A percentile compares a stretch with the other conserved stretches of the same genome.
These are phyloP conservation scores for Enteromius afrohamiltoni DNA, from an alignment of 2,797 vertebrate species.

Conservation along the genomic window DNA sequence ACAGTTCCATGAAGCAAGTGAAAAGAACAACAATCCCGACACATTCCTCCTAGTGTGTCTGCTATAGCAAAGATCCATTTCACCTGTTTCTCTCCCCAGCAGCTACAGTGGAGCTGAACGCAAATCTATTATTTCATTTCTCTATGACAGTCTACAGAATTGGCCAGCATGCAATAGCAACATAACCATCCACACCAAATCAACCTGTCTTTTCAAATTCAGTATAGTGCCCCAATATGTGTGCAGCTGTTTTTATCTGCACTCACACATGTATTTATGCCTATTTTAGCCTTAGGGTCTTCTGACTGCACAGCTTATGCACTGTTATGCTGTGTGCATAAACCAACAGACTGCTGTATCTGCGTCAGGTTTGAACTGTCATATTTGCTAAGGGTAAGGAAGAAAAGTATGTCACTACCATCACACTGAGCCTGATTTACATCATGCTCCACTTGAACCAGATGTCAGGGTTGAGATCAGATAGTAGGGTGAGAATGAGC, in stretches of 20 bases:
- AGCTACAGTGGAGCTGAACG: background rate
- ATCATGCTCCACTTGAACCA: background rate
- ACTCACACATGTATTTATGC: slow-evolving; percentile 16
- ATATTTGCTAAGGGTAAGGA: slow-evolving; percentile 11
- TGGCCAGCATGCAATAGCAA: background rate
- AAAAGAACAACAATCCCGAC: slow-evolving; percentile 6
- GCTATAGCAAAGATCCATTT: slow-evolving; percentile 37
- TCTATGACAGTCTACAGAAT: slow-evolving; percentile 6
- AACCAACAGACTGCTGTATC: background rate
- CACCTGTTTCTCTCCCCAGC: background rate
- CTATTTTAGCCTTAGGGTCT: slow-evolving; percentile 31
- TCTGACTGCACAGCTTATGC: slow-evolving; percentile 29
- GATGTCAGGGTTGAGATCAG: background rate
- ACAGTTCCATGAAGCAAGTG: slow-evolving; percentile 24
- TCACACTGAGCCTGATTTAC: background rate
- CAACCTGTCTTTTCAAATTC: slow-evolving; percentile 29
- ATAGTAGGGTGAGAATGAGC: slow-evolving; percentile 8
- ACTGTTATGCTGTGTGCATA: background rate
- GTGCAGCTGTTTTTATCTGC: background rate
- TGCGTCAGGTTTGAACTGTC: slow-evolving; percentile 28
- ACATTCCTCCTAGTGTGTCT: slow-evolving; percentile 17
- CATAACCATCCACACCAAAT: background rate
- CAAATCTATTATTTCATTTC: slow-evolving; percentile 10
- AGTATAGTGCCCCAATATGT: slow-evolving; percentile 6
- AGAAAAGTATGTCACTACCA: slow-evolving; percentile 21